Percentiles rank a stretch among this genome's conserved stretches.
phyloP scores from a whole-genome alignment of 2,113 vertebrate species.

The Hymenochirus boettgeri region DNA sequence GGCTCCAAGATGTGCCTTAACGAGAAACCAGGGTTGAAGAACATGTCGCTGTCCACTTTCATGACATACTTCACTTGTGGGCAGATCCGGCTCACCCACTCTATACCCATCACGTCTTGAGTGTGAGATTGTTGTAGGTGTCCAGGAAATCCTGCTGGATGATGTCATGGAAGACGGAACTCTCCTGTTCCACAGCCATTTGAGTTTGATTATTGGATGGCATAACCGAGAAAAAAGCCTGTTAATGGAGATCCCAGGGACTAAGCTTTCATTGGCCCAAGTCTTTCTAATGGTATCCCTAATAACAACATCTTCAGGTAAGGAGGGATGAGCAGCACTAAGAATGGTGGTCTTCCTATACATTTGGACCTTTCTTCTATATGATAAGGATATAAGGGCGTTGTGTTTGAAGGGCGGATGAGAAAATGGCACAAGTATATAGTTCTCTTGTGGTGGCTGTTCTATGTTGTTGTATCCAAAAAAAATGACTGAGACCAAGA shows the following conservation, averaged over 20 bases:
- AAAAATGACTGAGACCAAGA: too few species aligned
- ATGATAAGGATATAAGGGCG: constrained; percentile 3
- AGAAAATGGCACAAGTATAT: too few species aligned
- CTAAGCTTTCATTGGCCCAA: neutral
- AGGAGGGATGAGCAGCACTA: constrained; percentile 33
- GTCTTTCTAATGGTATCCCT: neutral
- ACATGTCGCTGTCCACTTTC: constrained; percentile 41
- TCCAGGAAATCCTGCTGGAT: constrained; percentile 47
- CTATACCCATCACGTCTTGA: constrained; percentile 46
- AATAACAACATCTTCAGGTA: neutral
- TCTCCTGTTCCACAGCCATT: constrained; percentile 9
- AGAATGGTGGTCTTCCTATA: constrained; percentile 17
- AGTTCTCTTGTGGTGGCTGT: too few species aligned
- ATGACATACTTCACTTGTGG: constrained; percentile 22
- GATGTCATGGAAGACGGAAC: neutral
- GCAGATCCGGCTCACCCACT: constrained; percentile 36
- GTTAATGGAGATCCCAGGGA: neutral
- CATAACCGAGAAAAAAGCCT: constrained; percentile 14
- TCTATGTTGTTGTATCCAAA: too few species aligned
- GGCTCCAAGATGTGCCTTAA: constrained; percentile 32
- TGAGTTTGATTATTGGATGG: accelerated
- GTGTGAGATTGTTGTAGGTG: constrained; percentile 38
- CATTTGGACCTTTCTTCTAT: constrained; percentile 40
- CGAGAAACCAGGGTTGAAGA: constrained; percentile 37
- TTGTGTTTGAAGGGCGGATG: too few species aligned